Evolutionary conservation across 37 sponge, comb jelly and placozoan genomes (phyloP).

Genomic region (Lycopodina hypogea): DNA sequence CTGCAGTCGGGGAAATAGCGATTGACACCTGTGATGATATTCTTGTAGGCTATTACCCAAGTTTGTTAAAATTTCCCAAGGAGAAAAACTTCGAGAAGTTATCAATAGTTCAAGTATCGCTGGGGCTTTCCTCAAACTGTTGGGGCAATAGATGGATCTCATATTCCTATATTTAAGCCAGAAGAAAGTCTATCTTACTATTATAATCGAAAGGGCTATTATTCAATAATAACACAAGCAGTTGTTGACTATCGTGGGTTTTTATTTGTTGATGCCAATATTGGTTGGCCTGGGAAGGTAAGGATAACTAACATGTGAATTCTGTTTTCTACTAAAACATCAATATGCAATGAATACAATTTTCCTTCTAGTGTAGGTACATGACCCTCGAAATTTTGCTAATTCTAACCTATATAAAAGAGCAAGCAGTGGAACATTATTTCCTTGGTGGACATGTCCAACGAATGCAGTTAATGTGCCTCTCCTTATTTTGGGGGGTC

Average conservation of each 20-base stretch:
- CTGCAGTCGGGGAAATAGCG: constrained; percentile 20
- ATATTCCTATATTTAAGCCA: constrained; percentile 34
- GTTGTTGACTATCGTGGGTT: constrained; percentile 27
- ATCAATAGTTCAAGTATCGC: constrained; percentile 18
- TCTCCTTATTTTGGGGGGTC: constrained; percentile 30
- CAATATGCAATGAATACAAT: no score
- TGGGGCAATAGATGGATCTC: constrained; percentile 48
- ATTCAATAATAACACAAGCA: constrained; percentile 35
- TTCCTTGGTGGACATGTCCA: neutral
- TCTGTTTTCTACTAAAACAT: no score
- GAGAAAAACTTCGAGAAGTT: neutral
- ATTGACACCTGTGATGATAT: constrained; percentile 24
- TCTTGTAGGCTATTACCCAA: constrained; percentile 8
- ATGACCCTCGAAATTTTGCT: constrained; percentile 15
- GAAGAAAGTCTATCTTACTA: constrained; percentile 22
- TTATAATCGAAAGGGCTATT: constrained; percentile 34
- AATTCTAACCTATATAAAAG: constrained; percentile 6
- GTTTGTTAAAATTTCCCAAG: constrained; percentile 8
- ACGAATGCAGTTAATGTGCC: neutral
- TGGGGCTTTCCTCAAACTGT: constrained; percentile 42
- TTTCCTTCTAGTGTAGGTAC: no score
- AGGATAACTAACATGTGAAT: no score
- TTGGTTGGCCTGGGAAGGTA: constrained; percentile 60
- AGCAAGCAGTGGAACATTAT: neutral
- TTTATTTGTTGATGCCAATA: constrained; percentile 23